These are phyloP conservation scores for Acrobeloides nanus DNA, from an alignment of 2,888 invertebrate species.

Conservation along the genomic window DNA sequence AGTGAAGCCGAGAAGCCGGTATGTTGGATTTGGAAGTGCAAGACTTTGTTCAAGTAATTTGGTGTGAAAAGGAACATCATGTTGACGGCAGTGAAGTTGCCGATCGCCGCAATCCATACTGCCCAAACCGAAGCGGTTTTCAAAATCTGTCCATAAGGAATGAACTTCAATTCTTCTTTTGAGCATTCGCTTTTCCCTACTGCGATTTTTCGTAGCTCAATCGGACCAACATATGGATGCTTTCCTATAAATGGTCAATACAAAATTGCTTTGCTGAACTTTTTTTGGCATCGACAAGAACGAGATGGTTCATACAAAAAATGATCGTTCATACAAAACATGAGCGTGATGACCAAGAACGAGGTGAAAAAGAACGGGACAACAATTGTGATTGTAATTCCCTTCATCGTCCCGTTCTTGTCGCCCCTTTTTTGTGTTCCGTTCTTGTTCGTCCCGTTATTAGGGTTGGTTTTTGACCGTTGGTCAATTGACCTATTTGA, in stretches of 20 bases:
- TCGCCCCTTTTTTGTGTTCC: too few relatives aligned
- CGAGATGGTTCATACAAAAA: too few relatives aligned
- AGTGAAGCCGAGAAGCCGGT: constrained; percentile 49
- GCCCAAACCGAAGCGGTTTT: constrained; percentile 50
- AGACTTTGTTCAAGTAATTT: constrained; percentile 33
- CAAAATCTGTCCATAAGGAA: constrained; percentile 41
- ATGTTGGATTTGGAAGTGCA: constrained; percentile 42
- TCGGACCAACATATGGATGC: constrained; percentile 48
- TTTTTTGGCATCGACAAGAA: too few relatives aligned
- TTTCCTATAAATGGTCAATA: constrained; percentile 24
- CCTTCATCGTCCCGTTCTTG: too few relatives aligned
- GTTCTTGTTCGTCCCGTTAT: too few relatives aligned
- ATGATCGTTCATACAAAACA: too few relatives aligned
- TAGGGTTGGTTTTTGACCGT: too few relatives aligned
- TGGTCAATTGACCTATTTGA: too few relatives aligned
- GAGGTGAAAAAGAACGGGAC: too few relatives aligned
- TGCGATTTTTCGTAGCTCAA: constrained; percentile 47
- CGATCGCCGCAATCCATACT: constrained; percentile 49
- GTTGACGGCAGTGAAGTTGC: constrained; percentile 50
- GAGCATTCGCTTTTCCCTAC: constrained; percentile 45
- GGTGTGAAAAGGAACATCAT: constrained; percentile 48
- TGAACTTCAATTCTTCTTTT: constrained; percentile 37
- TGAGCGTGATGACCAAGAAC: too few relatives aligned
- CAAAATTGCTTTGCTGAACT: too few relatives aligned
- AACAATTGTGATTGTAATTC: too few relatives aligned